phyloP scores from a whole-genome alignment of 2,888 invertebrate genomes.

The Steinernema carpocapsae region DNA sequence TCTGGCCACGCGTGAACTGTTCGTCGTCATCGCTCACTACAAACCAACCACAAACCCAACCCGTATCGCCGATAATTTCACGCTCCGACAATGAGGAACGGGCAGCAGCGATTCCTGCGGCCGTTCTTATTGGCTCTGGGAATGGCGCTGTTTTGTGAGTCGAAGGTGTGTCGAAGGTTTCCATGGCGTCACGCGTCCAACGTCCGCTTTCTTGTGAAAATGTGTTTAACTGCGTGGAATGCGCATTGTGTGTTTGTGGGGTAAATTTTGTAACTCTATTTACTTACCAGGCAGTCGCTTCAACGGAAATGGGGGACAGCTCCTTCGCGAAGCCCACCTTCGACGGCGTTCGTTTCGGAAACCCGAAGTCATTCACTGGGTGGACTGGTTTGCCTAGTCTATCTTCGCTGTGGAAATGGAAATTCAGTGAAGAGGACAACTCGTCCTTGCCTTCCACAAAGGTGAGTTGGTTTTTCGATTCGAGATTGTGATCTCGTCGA shows the following conservation, averaged over 20 bases:
- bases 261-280: no score
- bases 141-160: not conserved
- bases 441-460: slow-evolving; percentile 46
- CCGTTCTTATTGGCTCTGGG: not conserved
- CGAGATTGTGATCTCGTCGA: slow-evolving; percentile 35
- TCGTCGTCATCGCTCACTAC: no score
- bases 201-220: not conserved
- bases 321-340: slow-evolving; percentile 3
- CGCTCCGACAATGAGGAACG: no score
- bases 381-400: slow-evolving; percentile 57
- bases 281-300: no score
- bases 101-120: not conserved
- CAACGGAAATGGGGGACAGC: no score
- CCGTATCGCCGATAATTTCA: no score
- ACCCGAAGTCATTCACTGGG: slow-evolving; percentile 57
- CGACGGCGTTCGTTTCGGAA: slow-evolving; percentile 43
- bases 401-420: slow-evolving; percentile 41
- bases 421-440: slow-evolving; percentile 47
- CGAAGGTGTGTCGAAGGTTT: not conserved
- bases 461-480: slow-evolving; percentile 36
- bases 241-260: no score
- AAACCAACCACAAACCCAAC: no score
- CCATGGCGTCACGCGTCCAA: no score
- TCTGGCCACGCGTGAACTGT: no score
- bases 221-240: not conserved